Conservation (phyloP, 2,888 invertebrate genomes). For the Luperina nickerlii region DNA sequence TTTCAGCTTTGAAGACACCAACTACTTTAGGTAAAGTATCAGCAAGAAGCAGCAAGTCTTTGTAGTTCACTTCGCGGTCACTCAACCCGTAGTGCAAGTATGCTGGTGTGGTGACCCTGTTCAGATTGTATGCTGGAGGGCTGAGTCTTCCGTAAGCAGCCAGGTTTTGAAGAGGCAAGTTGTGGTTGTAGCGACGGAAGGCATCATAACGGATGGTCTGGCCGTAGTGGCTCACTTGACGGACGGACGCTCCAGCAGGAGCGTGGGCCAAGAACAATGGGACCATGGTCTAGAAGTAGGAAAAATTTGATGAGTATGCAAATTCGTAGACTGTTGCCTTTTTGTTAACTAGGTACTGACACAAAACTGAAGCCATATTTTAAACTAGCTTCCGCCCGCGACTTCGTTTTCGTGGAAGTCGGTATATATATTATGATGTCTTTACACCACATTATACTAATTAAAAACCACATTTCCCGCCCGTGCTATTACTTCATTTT, state of each 20-base stretch:
- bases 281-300: slow-evolving; percentile 74
- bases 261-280: slow-evolving; percentile 76
- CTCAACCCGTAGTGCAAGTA: slow-evolving; percentile 73
- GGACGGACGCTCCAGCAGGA: slow-evolving; percentile 77
- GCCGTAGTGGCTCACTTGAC: slow-evolving; percentile 78
- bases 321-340: neutral
- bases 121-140: slow-evolving; percentile 75
- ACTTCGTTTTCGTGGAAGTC: no score
- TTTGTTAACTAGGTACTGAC: neutral
- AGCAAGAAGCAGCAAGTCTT: slow-evolving; percentile 69
- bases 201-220: slow-evolving; percentile 71
- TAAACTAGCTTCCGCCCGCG: no score
- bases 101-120: slow-evolving; percentile 67
- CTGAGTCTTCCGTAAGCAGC: slow-evolving; percentile 67
- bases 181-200: slow-evolving; percentile 76
- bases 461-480: no score
- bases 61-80: slow-evolving; percentile 57
- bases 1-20: slow-evolving; percentile 52
- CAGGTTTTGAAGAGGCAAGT: slow-evolving; percentile 67
- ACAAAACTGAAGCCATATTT: neutral
- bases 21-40: slow-evolving; percentile 67
- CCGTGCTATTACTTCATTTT: no score
- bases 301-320: neutral
- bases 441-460: no score
- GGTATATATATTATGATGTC: no score